A percentile compares a stretch with the other conserved stretches of the same genome.
Evolutionary conservation across 2,113 vertebrate species (phyloP).

Genomic region (Zapornia atra): DNA sequence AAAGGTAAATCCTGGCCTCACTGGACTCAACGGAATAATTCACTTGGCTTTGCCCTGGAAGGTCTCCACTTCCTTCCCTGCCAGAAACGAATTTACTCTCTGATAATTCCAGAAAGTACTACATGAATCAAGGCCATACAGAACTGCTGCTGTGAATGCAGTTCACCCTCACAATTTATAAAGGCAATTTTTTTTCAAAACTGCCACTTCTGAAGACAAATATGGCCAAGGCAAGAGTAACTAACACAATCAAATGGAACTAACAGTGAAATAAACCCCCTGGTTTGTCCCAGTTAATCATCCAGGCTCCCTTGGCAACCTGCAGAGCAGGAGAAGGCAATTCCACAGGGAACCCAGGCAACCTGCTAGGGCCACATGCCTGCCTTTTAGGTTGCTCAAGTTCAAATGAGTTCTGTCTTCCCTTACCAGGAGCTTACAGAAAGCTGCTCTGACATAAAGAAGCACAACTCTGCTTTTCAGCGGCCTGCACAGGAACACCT

Average conservation of each 20-base stretch:
- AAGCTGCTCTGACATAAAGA: neutral
- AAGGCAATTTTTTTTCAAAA: neutral
- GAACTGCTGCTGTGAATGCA: neutral
- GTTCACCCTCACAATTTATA: neutral
- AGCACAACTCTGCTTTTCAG: neutral
- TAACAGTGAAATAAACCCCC: neutral
- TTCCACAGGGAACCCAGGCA: neutral
- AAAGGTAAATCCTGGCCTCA: neutral
- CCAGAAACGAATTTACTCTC: neutral
- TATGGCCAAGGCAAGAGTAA: neutral
- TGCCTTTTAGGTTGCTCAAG: neutral
- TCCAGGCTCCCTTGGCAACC: neutral
- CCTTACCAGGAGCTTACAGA: neutral
- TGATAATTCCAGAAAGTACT: neutral
- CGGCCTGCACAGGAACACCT: neutral
- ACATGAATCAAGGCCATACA: neutral
- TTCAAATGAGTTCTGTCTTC: neutral
- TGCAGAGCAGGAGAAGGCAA: neutral
- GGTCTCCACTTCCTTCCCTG: neutral
- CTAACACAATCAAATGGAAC: neutral
- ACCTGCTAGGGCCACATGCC: neutral
- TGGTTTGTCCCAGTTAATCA: neutral
- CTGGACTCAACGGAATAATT: neutral
- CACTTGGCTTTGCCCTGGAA: neutral
- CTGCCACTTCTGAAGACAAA: neutral